These are phyloP conservation scores for Dasypus novemcinctus DNA, from an alignment of 2,113 vertebrate species.

Conservation along the genomic window DNA sequence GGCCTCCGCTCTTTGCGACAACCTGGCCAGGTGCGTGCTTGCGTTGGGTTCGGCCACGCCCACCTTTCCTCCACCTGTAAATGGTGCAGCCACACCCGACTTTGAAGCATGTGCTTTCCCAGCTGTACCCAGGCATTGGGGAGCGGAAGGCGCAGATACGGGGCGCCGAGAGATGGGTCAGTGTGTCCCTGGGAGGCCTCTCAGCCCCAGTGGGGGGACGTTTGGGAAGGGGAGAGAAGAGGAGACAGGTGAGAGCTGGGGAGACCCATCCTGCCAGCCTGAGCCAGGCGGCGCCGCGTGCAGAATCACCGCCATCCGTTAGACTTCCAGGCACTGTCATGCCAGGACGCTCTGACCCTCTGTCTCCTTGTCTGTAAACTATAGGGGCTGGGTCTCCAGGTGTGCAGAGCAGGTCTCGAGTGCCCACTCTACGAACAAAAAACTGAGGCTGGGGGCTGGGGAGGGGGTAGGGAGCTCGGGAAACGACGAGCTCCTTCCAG, in stretches of 20 bases:
- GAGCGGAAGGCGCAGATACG: neutral
- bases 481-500: fast-evolving
- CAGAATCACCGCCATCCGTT: fast-evolving
- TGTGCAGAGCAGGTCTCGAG: neutral
- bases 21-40: no score
- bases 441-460: neutral
- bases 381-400: no score
- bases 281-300: no score
- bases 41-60: fast-evolving
- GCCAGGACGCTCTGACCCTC: no score
- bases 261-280: fast-evolving
- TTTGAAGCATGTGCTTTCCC: fast-evolving
- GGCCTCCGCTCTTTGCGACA: neutral
- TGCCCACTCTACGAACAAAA: neutral
- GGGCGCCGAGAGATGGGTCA: no score
- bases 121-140: neutral
- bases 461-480: fast-evolving
- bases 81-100: neutral
- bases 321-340: fast-evolving
- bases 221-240: neutral
- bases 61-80: fast-evolving
- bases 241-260: fast-evolving
- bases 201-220: fast-evolving
- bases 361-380: fast-evolving
- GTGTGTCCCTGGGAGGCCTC: neutral